Evolutionary conservation across 2,888 invertebrate genomes (phyloP).

Genomic region (Gisinianus flammeolus): DNA sequence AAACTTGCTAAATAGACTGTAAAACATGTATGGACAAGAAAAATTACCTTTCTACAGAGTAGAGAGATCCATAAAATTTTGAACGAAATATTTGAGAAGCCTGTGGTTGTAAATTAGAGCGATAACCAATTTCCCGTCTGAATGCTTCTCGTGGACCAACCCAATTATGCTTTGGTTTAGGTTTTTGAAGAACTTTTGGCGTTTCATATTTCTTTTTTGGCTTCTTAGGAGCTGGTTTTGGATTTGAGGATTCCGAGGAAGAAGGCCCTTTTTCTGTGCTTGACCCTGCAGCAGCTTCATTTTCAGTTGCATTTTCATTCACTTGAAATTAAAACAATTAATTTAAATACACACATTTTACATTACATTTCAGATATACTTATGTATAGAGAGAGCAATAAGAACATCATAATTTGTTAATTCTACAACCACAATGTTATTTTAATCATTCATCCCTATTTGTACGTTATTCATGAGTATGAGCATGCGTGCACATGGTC

Average conservation of each 20-base stretch:
- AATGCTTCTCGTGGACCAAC: constrained; percentile 53
- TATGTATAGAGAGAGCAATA: too few relatives aligned
- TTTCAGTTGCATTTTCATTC: background rate
- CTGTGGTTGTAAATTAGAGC: constrained; percentile 64
- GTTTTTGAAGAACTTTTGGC: constrained; percentile 62
- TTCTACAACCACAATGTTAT: too few relatives aligned
- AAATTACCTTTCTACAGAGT: constrained; percentile 74
- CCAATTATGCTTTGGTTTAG: constrained; percentile 73
- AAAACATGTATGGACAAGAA: too few relatives aligned
- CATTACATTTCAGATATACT: background rate
- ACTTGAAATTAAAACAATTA: background rate
- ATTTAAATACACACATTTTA: background rate
- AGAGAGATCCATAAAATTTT: constrained; percentile 79
- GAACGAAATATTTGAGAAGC: constrained; percentile 69
- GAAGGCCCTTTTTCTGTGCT: background rate
- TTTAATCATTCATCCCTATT: too few relatives aligned
- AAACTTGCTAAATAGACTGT: too few relatives aligned
- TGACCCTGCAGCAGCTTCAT: background rate
- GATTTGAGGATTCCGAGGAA: background rate
- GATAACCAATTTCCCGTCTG: constrained; percentile 61
- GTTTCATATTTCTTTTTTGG: constrained; percentile 44
- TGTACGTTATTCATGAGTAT: too few relatives aligned
- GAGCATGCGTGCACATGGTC: too few relatives aligned
- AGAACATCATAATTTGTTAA: too few relatives aligned
- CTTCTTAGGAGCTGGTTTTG: constrained; percentile 33